phyloP scores from a whole-genome alignment of 2,113 vertebrate genomes.

The Tychaedon coryphoeus region DNA sequence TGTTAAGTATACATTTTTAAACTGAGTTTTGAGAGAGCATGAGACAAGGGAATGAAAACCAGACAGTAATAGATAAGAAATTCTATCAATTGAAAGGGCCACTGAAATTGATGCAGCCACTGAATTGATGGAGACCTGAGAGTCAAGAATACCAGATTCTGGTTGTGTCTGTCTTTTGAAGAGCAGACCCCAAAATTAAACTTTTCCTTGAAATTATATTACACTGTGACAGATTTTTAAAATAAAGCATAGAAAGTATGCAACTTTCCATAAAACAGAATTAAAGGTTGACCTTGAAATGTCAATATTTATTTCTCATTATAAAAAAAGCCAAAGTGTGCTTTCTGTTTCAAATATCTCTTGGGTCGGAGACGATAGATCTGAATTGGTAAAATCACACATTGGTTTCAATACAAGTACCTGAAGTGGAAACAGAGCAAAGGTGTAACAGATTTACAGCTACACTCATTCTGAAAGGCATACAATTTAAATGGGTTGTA shows the following conservation, averaged over 20 bases:
- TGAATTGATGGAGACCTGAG: background rate
- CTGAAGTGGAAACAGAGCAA: background rate
- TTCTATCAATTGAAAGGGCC: background rate
- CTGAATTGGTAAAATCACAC: background rate
- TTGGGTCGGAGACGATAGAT: rapidly evolving
- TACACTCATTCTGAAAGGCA: background rate
- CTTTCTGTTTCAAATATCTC: background rate
- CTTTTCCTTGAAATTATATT: background rate
- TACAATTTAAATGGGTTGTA: background rate
- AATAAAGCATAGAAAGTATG: background rate
- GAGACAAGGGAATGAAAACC: background rate
- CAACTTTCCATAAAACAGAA: background rate
- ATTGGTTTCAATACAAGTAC: background rate
- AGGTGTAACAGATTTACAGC: background rate
- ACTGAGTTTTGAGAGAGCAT: background rate
- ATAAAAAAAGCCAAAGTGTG: background rate
- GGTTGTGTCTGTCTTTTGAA: background rate
- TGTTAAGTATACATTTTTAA: background rate
- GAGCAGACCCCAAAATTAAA: background rate
- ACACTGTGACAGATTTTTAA: background rate
- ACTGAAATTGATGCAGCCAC: no score
- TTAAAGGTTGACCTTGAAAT: background rate
- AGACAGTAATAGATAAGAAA: background rate
- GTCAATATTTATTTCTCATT: background rate
- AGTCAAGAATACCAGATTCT: background rate